Evolutionary conservation across 2,888 invertebrate species (phyloP), one percentile per base, ranked within the genome.

Genomic region (Tetragonisca angustula): DNA sequence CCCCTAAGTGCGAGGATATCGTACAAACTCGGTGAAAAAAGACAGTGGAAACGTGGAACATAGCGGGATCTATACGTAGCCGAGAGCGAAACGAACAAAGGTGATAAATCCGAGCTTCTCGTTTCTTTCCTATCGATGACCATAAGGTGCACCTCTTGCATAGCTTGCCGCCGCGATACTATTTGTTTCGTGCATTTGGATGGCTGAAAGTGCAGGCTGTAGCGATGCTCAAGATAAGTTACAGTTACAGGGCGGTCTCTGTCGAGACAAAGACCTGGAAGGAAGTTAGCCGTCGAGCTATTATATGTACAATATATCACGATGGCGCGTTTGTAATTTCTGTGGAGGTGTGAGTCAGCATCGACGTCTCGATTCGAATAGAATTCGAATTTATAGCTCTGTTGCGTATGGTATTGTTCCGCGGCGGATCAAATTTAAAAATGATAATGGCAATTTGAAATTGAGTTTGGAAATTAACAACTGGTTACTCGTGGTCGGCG

Each of bases 51-150:
- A 4, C 17, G 13, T 6, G 15, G 15, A 50, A 74, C 50, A 70
- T 73, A 67, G 50, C 50, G 19, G 36, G 59, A 69, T 27, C 32
- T 32, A 32, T 24, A 52, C 32, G 70, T 71, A 36, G 83, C 36
- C 83, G 70, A 70, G 73, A 70, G 73, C 43, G 27, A 56, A 70
- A 52, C 54, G 52, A 54, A 65, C 64, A 36, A 54, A 75, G 87
- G 76, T 86, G 85, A 87, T 88, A 89, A 88, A 88, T 89, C 87
- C 68, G 69, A 67, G 71, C 43, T 70, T 73, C 59, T 61, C 15
- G 36, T 56, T 71, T 56, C 72, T 43, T 43, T 43, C 56, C 24
- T 59, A 69, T n/a, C 62, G 19, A 17, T n/a, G 24, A 71, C 62
- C 69, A 50, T 24, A 62, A 81, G 79, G 79, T 69, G 71, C 74